phyloP scores from a whole-genome alignment of 2,888 invertebrate genomes.

The Notocelia uddmanniana region DNA sequence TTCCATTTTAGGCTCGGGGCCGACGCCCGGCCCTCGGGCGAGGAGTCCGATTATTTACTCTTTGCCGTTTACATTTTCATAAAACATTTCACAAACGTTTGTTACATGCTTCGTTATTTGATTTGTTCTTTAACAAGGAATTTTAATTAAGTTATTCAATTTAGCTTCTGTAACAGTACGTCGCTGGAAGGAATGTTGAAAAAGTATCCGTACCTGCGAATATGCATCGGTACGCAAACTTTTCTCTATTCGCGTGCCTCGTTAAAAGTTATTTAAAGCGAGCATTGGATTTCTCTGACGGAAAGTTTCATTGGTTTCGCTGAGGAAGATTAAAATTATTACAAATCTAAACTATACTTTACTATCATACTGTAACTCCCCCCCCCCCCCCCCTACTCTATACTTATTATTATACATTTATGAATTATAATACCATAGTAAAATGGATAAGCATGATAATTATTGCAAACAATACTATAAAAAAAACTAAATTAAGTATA shows the following conservation, averaged over 20 bases:
- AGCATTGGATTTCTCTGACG: constrained; percentile 30
- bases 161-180: not conserved
- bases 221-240: constrained; percentile 22
- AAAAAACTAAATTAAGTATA: no score
- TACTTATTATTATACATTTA: no score
- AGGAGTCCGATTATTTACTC: constrained; percentile 25
- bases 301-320: constrained; percentile 30
- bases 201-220: constrained; percentile 3
- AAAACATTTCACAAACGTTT: constrained; percentile 6
- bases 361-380: not conserved
- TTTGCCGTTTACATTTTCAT: constrained; percentile 20
- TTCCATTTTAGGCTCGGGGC: constrained; percentile 34
- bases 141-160: not conserved
- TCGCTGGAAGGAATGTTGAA: not conserved
- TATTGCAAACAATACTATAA: no score
- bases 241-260: constrained; percentile 30
- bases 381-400: no score
- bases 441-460: no score
- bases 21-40: constrained; percentile 6
- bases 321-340: constrained; percentile 2
- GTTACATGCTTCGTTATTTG: constrained; percentile 15
- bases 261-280: constrained; percentile 38
- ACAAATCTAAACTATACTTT: not conserved
- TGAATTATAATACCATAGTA: no score
- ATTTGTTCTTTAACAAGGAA: not conserved